Evolutionary conservation across 2,113 vertebrate genomes (phyloP), one percentile per base, ranked within the genome.

Genomic region (Cyanistes caeruleus): DNA sequence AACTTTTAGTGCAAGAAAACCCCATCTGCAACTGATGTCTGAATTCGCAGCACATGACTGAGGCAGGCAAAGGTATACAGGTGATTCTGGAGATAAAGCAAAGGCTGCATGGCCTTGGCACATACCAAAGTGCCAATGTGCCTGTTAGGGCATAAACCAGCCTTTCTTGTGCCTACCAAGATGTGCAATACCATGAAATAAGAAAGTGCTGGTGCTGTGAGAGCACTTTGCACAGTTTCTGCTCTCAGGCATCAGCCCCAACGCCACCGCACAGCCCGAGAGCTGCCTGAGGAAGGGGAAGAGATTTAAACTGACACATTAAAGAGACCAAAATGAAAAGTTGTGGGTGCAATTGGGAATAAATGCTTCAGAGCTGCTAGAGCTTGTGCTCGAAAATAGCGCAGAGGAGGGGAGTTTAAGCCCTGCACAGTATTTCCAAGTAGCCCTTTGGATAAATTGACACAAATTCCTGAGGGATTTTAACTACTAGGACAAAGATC

Each of bases 391-490:
- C 0, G 0, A 88, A 92, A 92, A 75, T 72, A 93, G 87, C 31
- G 0, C 2, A 6, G 31, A 43, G 17, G 46, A 64, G 67, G 23
- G 51, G 67, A 37, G 27, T 76, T 94, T 90, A 85, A 91, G 76
- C 72, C 91, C 81, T 73, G 19, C 62, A 70, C 63, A 25, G 55
- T 70, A 44, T 87, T 95, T 96, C 62, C 55, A 93, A 95, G 68
- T 44, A 43, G 60, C 41, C 90, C 63, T 87, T 77, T 77, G 78
- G 78, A 76, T 95, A 96, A 84, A 86, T 37, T 49, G 77, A 81
- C 69, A 87, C 30, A 77, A 96, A 94, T 95, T 96, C 96, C 88
- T 72, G 41, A 74, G 56, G 76, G 85, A 86, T 94, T 94, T 94
- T 86, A 90, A 64, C 69, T 78, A 33, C 25, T 78, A 63, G 68